A percentile compares a stretch with the other conserved stretches of the same genome.
These are phyloP conservation scores for Fregata magnificens DNA, from an alignment of 2,113 vertebrate species.

Conservation along the genomic window DNA sequence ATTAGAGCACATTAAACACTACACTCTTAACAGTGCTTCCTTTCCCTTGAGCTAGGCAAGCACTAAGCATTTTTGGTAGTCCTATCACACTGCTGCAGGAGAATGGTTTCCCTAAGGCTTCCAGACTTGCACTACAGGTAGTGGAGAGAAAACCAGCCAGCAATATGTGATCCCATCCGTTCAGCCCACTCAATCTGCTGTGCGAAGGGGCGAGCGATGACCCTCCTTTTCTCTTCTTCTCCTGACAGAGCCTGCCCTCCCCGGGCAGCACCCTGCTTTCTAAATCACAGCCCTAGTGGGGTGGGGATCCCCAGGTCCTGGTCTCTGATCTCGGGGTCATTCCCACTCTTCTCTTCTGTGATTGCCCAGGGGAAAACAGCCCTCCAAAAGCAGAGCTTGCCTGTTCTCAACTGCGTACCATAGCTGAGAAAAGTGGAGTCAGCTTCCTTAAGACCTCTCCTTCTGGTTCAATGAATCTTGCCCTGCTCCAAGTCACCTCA, in stretches of 20 bases:
- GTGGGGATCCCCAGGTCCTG: not conserved
- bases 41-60: not conserved
- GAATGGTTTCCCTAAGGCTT: not conserved
- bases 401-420: not conserved
- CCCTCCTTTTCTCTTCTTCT: not conserved
- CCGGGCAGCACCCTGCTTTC: not conserved
- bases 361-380: not conserved
- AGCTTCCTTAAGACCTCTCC: not conserved
- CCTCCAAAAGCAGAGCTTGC: not conserved
- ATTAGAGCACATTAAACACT: not conserved
- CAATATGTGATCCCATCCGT: not conserved
- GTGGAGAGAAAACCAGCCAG: not conserved
- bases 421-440: not conserved
- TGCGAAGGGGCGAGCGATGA: rapidly evolving
- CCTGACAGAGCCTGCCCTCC: not conserved
- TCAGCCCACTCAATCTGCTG: not conserved
- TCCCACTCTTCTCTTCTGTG: not conserved
- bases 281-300: not conserved
- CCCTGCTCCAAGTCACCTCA: not conserved
- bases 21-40: rapidly evolving
- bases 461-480: slow-evolving; percentile 22
- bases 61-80: not conserved
- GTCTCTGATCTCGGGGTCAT: not conserved
- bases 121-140: not conserved
- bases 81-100: not conserved